Evolutionary conservation across 2,113 vertebrate species (phyloP).

Genomic region (Grantiella picta): DNA sequence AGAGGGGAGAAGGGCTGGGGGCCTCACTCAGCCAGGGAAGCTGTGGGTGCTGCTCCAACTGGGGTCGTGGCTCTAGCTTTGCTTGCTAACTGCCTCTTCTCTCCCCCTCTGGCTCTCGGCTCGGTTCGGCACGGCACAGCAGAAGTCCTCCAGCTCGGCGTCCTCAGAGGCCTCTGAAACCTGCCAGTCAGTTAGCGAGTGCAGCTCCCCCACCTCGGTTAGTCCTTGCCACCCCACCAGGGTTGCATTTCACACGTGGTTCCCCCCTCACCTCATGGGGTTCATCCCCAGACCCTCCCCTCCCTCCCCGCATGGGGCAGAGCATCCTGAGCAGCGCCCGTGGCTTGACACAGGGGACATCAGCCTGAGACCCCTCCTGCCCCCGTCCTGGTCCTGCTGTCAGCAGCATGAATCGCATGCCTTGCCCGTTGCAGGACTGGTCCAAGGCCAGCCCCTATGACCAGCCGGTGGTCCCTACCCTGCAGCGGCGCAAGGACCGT

Average conservation of each 20-base stretch:
- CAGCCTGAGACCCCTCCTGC: background rate
- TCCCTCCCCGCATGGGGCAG: background rate
- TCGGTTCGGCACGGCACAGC: constrained; percentile 19
- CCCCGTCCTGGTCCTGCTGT: rapidly evolving
- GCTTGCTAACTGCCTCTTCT: constrained; percentile 2
- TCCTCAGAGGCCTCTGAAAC: constrained; percentile 97
- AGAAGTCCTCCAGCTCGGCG: constrained; percentile 98
- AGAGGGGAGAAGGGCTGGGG: background rate
- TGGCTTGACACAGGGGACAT: background rate
- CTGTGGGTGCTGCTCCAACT: background rate
- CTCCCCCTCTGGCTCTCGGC: background rate
- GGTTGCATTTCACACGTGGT: rapidly evolving
- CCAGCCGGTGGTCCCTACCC: constrained; percentile 76
- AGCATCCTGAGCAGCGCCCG: background rate
- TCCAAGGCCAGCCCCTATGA: constrained; percentile 89
- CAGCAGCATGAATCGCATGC: background rate
- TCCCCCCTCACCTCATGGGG: background rate
- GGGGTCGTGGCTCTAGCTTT: background rate
- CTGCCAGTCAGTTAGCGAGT: constrained; percentile 97
- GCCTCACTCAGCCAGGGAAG: background rate
- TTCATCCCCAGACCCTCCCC: background rate
- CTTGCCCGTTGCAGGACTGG: constrained; percentile 83
- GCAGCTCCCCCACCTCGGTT: constrained; percentile 96
- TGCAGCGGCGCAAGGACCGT: constrained; percentile 90
- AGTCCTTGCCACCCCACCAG: constrained; percentile 64